Evolutionary conservation across 2,888 invertebrate genomes (phyloP).

Genomic region (Hirtodrosophila confusa): DNA sequence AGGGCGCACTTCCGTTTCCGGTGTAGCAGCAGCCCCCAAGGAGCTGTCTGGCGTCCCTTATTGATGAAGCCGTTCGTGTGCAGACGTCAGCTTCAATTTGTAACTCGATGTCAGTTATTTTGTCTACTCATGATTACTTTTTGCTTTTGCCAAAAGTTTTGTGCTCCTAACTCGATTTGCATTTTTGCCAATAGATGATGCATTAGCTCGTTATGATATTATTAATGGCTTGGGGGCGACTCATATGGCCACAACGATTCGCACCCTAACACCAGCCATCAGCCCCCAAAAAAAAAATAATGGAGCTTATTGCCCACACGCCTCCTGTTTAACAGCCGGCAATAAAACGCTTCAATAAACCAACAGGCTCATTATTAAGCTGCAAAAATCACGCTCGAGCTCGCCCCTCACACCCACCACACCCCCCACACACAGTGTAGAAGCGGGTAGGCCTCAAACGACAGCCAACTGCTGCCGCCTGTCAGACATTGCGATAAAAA

Average conservation of each 20-base stretch:
- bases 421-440: neutral
- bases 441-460: constrained; percentile 25
- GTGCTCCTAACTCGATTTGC: constrained; percentile 48
- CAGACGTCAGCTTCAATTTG: constrained; percentile 71
- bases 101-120: constrained; percentile 47
- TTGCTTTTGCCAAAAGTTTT: constrained; percentile 34
- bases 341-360: constrained; percentile 71
- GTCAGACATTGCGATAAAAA: constrained; percentile 81
- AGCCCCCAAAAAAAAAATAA: constrained; percentile 4
- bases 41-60: constrained; percentile 20
- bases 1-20: constrained; percentile 40
- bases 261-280: constrained; percentile 41
- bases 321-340: constrained; percentile 55
- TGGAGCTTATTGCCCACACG: constrained; percentile 48
- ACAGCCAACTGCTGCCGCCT: constrained; percentile 78
- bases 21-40: constrained; percentile 16
- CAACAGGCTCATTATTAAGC: constrained; percentile 78
- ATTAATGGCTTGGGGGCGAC: constrained; percentile 16
- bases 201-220: constrained; percentile 58
- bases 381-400: constrained; percentile 79
- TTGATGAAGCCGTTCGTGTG: constrained; percentile 41
- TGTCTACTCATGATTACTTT: constrained; percentile 52
- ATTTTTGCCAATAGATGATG: constrained; percentile 54
- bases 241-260: constrained; percentile 28
- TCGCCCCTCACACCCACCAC: constrained; percentile 6